Evolutionary conservation across 2,797 vertebrate species (phyloP), one percentile per base, ranked within the genome.

Genomic region (Gymnoscopelus braueri): DNA sequence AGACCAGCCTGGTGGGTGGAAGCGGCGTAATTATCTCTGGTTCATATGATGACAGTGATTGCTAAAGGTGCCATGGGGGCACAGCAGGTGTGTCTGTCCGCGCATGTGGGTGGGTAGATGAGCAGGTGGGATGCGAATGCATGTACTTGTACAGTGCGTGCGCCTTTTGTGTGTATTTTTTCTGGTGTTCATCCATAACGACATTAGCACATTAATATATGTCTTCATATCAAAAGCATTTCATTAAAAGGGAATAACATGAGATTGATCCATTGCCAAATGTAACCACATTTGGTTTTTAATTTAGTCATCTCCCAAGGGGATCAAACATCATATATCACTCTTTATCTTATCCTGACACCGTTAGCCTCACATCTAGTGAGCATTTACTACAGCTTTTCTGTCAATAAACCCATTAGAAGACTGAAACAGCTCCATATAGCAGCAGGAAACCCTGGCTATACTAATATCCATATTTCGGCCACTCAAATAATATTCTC

Each of bases 21-120:
- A 90, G 82, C 82, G 79, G 80, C 76, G 87, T 88, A 93, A 94
- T 94, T 94, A 94, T 93, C 90, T 92, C 81, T 76, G 79, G 89
- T 81, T 88, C 85, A 79, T 87, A 72, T 82, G 79, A 90, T 87
- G 80, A 84, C 87, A 51, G 74, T 93, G 89, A 93, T 94, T 92
- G 88, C 82, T 78, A 62, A 79, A 85, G 81, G 84, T 87, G 83
- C 84, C 67, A 71, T 86, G 77, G 82, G 87, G 87, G 84, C 83
- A 75, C 85, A 84, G 89, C 86, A 89, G 86, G 90, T 83, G 84
- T 79, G 79, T 65, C 87, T 35, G 35, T 59, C 55, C 48, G n/a
- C 61, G 50, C 49, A 19, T 50, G 60, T 65, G 72, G 70, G 65
- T 60, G 78, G 50, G 60, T 23, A 57, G 3, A 19, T 44, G 54